These are phyloP conservation scores for Lepus timidus DNA, from an alignment of 2,113 vertebrate genomes.

Conservation along the genomic window DNA sequence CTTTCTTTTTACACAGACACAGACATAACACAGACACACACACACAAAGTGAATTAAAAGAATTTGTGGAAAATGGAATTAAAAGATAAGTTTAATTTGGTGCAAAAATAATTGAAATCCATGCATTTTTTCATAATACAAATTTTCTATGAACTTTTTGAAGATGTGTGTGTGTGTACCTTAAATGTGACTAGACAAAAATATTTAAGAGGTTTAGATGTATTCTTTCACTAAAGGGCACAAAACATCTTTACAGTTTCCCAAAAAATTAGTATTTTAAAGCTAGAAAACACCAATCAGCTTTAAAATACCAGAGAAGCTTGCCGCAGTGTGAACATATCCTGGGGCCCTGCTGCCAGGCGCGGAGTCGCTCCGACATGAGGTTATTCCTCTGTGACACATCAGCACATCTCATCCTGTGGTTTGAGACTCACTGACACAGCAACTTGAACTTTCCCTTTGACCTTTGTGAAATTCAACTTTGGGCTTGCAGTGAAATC, in stretches of 20 bases:
- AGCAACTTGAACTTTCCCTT: constrained; percentile 74
- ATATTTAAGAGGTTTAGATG: not conserved
- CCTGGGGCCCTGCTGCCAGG: not conserved
- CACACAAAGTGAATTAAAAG: not conserved
- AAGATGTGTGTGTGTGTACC: no score
- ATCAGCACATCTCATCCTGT: constrained; percentile 42
- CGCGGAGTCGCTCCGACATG: not conserved
- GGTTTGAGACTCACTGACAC: constrained; percentile 71
- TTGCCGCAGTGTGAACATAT: rapidly evolving
- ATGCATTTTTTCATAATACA: no score
- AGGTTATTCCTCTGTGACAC: constrained; percentile 32
- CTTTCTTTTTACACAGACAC: not conserved
- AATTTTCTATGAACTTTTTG: no score
- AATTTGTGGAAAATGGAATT: no score
- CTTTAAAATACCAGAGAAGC: not conserved
- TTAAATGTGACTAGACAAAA: not conserved
- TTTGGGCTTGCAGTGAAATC: constrained; percentile 65
- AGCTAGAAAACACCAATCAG: not conserved
- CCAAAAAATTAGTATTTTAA: not conserved
- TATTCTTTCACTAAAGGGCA: not conserved
- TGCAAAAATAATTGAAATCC: no score
- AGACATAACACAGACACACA: not conserved
- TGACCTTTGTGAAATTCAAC: constrained; percentile 74
- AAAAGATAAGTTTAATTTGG: no score
- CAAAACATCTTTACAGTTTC: not conserved